Percentiles rank a stretch among this genome's conserved stretches.
These are phyloP conservation scores for Kradibia gibbosae DNA, from an alignment of 1,140 invertebrate genomes.

Conservation along the genomic window DNA sequence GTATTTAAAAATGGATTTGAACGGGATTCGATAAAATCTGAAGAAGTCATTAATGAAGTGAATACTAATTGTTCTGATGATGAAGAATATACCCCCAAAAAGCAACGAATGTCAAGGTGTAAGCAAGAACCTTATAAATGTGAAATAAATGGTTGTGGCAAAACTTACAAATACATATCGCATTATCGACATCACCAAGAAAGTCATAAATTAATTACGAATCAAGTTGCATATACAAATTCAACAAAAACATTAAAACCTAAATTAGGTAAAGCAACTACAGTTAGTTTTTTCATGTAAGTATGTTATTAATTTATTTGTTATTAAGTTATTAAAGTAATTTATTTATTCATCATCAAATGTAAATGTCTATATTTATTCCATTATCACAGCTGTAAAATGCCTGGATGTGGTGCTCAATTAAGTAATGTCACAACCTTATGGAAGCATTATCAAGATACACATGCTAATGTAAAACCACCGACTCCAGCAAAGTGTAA, in stretches of 20 bases:
- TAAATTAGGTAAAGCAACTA: conserved; percentile 66
- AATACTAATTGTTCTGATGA: conserved; percentile 66
- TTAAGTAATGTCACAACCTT: conserved; percentile 66
- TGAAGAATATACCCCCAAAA: conserved; percentile 70
- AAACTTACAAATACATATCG: conserved; percentile 71
- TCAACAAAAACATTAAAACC: conserved; percentile 57
- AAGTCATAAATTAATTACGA: conserved; percentile 65
- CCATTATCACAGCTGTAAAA: conserved; percentile 63
- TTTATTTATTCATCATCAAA: neutral
- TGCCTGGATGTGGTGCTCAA: conserved; percentile 68
- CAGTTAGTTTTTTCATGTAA: conserved; percentile 71
- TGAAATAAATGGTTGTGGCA: conserved; percentile 66
- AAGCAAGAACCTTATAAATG: conserved; percentile 69
- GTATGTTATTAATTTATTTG: conserved; percentile 47
- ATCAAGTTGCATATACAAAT: conserved; percentile 57
- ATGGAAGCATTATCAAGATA: conserved; percentile 71
- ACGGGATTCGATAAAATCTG: conserved; percentile 57
- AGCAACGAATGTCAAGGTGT: conserved; percentile 69
- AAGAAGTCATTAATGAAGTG: conserved; percentile 56
- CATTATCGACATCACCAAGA: conserved; percentile 71
- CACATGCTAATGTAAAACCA: conserved; percentile 68
- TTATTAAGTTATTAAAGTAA: conserved; percentile 2
- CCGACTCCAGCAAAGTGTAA: conserved; percentile 61
- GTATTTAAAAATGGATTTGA: conserved; percentile 64
- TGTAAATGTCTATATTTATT: neutral